Conservation (phyloP, 2,113 vertebrate species). For the Anthoscopus minutus region DNA sequence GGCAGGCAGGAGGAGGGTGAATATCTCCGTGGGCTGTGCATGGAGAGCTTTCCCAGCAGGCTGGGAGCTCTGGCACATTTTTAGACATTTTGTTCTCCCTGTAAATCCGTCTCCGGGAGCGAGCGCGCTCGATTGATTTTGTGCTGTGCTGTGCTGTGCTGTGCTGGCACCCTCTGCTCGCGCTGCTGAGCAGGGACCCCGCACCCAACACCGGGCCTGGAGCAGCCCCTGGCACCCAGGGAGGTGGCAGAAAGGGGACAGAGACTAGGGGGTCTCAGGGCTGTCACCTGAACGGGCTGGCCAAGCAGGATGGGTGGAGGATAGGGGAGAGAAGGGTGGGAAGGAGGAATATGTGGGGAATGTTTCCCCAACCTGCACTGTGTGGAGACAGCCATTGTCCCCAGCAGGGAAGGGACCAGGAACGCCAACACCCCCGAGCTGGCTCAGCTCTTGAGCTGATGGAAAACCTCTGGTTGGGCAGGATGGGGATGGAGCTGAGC, state of each 20-base stretch:
- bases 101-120: neutral
- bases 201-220: fast-evolving
- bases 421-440: neutral
- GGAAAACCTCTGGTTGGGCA: neutral
- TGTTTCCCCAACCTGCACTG: neutral
- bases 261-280: fast-evolving
- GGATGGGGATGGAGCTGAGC: neutral
- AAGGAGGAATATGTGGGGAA: neutral
- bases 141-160: neutral
- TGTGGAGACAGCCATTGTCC: neutral
- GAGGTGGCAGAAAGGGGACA: neutral
- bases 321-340: neutral
- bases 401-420: neutral
- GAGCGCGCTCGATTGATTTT: neutral
- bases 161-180: neutral
- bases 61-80: neutral
- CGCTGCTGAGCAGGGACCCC: neutral
- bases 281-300: neutral
- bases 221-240: fast-evolving
- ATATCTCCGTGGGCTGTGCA: neutral
- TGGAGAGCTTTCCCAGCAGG: neutral
- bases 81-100: slow-evolving; percentile 19
- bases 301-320: fast-evolving
- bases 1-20: fast-evolving
- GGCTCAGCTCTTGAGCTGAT: fast-evolving